A percentile compares a stretch with the other conserved stretches of the same genome.
Evolutionary conservation across 2,888 invertebrate species (phyloP).

Genomic region (Polydrusus pterygomalis): DNA sequence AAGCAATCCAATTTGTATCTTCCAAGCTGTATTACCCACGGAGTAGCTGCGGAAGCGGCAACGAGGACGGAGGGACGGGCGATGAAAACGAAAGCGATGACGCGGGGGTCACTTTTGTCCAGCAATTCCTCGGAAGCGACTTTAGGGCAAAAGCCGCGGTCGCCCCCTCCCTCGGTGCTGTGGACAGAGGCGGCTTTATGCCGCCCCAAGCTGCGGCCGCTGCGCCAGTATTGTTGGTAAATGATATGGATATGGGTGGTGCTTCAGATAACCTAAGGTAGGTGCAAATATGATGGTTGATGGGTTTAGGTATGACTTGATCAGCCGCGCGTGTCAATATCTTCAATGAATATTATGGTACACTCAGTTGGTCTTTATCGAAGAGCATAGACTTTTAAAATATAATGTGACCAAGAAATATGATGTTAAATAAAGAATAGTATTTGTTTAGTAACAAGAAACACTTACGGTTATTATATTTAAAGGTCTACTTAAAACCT

Average conservation of each 20-base stretch:
- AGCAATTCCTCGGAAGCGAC: conserved; percentile 26
- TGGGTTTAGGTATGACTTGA: no score
- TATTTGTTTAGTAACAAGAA: no score
- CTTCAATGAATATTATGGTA: no score
- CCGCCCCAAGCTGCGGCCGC: conserved; percentile 27
- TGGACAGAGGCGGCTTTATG: conserved; percentile 2
- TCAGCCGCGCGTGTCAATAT: no score
- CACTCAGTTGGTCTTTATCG: no score
- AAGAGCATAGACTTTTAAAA: no score
- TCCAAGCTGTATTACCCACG: conserved; percentile 46
- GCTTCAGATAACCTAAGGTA: conserved; percentile 43
- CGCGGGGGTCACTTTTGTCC: conserved; percentile 12
- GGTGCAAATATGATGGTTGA: not conserved
- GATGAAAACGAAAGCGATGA: conserved; percentile 20
- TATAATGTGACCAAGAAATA: no score
- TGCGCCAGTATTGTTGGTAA: conserved; percentile 9
- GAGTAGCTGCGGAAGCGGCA: conserved; percentile 39
- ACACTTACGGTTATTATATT: no score
- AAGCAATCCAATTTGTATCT: not conserved
- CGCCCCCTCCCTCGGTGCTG: conserved; percentile 13
- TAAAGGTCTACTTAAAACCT: no score
- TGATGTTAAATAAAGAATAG: no score
- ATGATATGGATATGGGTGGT: conserved; percentile 32
- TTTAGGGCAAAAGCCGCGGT: conserved; percentile 34
- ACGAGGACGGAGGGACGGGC: conserved; percentile 7